A percentile compares a stretch with the other conserved stretches of the same genome.
These are phyloP conservation scores for Oeneis ivallda DNA, from an alignment of 2,888 invertebrate genomes.

Conservation along the genomic window DNA sequence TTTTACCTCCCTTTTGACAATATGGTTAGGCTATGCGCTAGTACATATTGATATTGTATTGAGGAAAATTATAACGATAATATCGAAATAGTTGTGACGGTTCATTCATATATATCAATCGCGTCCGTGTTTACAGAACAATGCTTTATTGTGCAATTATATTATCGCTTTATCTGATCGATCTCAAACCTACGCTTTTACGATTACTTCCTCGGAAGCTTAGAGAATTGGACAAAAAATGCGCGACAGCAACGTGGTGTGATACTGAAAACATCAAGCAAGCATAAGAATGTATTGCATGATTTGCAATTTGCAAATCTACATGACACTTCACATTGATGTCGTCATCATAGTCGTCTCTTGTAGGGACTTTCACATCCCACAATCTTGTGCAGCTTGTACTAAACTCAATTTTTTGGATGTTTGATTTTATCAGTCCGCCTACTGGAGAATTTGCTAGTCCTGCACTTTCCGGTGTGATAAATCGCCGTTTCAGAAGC, in stretches of 20 bases:
- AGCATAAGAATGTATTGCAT: not conserved
- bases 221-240: constrained; percentile 20
- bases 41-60: too few species aligned
- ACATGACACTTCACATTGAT: too few species aligned
- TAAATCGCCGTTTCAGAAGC: too few species aligned
- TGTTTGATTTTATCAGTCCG: too few species aligned
- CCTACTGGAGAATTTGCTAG: too few species aligned
- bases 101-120: constrained; percentile 66
- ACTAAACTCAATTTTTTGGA: too few species aligned
- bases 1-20: too few species aligned
- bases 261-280: not conserved
- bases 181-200: constrained; percentile 48
- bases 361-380: too few species aligned
- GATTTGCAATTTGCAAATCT: not conserved
- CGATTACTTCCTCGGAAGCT: constrained; percentile 36
- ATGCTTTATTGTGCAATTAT: constrained; percentile 75
- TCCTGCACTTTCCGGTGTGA: too few species aligned
- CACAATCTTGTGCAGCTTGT: too few species aligned
- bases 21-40: too few species aligned
- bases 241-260: not conserved
- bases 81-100: constrained; percentile 59
- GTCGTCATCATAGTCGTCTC: too few species aligned
- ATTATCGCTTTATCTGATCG: constrained; percentile 68
- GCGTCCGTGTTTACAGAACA: constrained; percentile 60
- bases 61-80: constrained; percentile 51